Conservation (phyloP, 1,140 invertebrate genomes). For the Tetraneura akinire region DNA sequence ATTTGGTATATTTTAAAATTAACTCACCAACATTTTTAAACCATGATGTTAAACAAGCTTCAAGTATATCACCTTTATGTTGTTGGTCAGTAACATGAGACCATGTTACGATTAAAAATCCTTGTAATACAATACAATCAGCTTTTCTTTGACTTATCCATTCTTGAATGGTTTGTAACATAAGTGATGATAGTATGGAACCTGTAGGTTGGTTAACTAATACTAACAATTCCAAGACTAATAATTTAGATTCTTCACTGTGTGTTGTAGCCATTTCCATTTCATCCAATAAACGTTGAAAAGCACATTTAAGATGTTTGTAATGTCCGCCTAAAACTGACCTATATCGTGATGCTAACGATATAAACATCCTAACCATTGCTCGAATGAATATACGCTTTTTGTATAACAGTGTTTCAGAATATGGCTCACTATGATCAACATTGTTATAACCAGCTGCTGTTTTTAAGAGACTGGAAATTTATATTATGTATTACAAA, state of each 20-base stretch:
- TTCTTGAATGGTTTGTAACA: conserved; percentile 54
- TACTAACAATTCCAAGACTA: conserved; percentile 59
- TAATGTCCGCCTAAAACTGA: conserved; percentile 61
- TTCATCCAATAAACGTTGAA: conserved; percentile 65
- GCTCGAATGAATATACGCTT: conserved; percentile 66
- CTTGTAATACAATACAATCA: conserved; percentile 60
- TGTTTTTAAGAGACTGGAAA: conserved; percentile 64
- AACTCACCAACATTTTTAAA: conserved; percentile 60
- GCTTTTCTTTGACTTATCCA: conserved; percentile 60
- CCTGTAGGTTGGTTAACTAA: conserved; percentile 60
- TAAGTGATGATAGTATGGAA: conserved; percentile 54
- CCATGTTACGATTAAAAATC: conserved; percentile 60
- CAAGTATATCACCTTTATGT: conserved; percentile 61
- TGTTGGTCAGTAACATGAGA: conserved; percentile 60
- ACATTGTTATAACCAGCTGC: conserved; percentile 64
- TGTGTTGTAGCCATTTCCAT: conserved; percentile 64
- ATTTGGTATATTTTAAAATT: neutral
- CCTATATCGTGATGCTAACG: conserved; percentile 61
- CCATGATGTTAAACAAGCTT: conserved; percentile 61
- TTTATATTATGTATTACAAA: conserved; percentile 7
- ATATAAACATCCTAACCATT: conserved; percentile 61
- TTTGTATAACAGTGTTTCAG: conserved; percentile 62
- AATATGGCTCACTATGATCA: conserved; percentile 60
- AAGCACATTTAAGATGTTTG: conserved; percentile 62
- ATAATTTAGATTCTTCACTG: conserved; percentile 60